Percentiles rank a stretch among this genome's conserved stretches.
phyloP scores from a whole-genome alignment of 2,888 invertebrate species.

The Flexamia atlantica region DNA sequence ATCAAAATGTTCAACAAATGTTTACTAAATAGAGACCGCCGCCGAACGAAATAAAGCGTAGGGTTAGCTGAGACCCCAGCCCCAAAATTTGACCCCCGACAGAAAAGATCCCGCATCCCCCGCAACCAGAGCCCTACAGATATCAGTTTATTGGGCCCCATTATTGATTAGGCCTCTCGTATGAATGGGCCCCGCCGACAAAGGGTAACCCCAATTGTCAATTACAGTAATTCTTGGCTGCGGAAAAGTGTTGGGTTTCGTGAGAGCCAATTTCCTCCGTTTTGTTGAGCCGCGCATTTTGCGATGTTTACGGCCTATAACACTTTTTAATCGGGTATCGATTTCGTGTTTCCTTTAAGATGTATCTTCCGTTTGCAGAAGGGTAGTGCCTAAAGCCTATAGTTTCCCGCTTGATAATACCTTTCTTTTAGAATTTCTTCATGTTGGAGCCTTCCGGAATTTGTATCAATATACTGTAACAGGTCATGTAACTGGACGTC shows the following conservation, averaged over 20 bases:
- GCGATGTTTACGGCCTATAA: background rate
- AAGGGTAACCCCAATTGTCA: background rate
- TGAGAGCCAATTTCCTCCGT: conserved; percentile 42
- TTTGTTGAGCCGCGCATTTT: conserved; percentile 9
- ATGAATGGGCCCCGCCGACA: background rate
- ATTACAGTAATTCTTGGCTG: conserved; percentile 54
- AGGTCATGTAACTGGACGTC: too few relatives aligned
- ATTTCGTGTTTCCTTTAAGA: background rate
- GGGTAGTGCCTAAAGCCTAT: too few relatives aligned
- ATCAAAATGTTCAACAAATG: conserved; percentile 43
- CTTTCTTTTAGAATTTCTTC: too few relatives aligned
- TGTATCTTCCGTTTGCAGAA: too few relatives aligned
- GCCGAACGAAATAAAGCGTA: conserved; percentile 15
- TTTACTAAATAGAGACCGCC: conserved; percentile 52
- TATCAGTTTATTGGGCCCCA: conserved; percentile 55
- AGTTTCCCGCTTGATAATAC: too few relatives aligned
- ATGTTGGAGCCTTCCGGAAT: too few relatives aligned
- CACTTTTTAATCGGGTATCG: background rate
- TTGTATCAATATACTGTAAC: too few relatives aligned
- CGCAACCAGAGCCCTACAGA: conserved; percentile 27
- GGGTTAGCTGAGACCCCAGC: background rate
- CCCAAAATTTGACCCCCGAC: background rate
- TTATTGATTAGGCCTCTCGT: conserved; percentile 48
- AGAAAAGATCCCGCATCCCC: conserved; percentile 22
- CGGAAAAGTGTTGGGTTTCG: conserved; percentile 51